Conservation (phyloP, 2,888 invertebrate genomes). For the Acanthopleura granulata region DNA sequence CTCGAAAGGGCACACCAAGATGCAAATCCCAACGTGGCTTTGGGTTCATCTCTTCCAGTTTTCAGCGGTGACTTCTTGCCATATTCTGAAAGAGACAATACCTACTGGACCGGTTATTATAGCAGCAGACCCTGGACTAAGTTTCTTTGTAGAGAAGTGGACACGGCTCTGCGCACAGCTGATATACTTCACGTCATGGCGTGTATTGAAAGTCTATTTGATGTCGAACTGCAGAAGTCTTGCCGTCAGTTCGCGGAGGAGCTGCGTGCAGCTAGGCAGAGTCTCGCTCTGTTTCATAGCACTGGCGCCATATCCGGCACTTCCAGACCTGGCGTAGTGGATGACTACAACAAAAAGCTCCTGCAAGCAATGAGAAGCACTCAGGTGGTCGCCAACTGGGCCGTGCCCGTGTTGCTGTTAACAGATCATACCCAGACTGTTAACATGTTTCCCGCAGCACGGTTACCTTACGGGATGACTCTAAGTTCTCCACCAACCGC, state of each 20-base stretch:
- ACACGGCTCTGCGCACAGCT: conserved; percentile 51
- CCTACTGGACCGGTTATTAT: conserved; percentile 70
- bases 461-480: not conserved
- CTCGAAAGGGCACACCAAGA: not conserved
- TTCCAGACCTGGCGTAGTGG: conserved; percentile 86
- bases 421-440: not conserved
- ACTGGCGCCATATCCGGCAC: conserved; percentile 99
- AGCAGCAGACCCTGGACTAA: conserved; percentile 67
- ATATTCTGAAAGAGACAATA: conserved; percentile 66
- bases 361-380: not conserved
- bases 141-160: conserved; percentile 55
- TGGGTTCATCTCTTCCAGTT: conserved; percentile 30
- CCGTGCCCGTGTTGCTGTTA: not conserved
- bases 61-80: conserved; percentile 68
- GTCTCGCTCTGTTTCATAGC: conserved; percentile 92
- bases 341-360: conserved; percentile 78
- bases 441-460: not conserved
- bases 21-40: conserved; percentile 25
- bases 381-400: not conserved
- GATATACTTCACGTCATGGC: conserved; percentile 15
- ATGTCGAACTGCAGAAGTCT: not conserved
- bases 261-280: conserved; percentile 75
- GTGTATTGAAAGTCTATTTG: conserved; percentile 69
- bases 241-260: conserved; percentile 66
- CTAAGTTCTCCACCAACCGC: not conserved